Conservation (phyloP, 1,140 invertebrate genomes). For the Drosophila parvula region DNA sequence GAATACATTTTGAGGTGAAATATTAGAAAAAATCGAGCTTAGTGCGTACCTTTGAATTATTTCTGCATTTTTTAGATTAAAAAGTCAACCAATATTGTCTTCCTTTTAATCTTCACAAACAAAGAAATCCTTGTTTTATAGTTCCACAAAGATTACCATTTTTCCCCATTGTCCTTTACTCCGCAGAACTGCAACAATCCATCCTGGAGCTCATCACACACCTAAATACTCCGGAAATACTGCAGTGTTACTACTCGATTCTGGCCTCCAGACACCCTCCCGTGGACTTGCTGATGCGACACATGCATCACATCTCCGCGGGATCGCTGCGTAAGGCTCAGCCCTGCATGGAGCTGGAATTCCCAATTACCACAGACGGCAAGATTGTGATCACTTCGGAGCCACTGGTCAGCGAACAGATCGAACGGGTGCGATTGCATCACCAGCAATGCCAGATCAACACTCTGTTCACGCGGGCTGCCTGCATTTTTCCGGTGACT, state of each 20-base stretch:
- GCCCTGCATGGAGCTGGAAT: conserved; percentile 74
- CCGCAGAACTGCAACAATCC: conserved; percentile 75
- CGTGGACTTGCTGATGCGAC: conserved; percentile 70
- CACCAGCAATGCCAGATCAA: conserved; percentile 65
- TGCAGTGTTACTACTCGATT: conserved; percentile 71
- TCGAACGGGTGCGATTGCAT: conserved; percentile 69
- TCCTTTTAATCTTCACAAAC: no score
- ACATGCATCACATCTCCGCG: conserved; percentile 71
- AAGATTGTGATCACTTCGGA: conserved; percentile 74
- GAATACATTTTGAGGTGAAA: no score
- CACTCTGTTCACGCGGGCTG: conserved; percentile 74
- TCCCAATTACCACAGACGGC: conserved; percentile 74
- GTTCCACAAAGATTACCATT: neutral
- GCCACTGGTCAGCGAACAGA: conserved; percentile 58
- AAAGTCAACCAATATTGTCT: no score
- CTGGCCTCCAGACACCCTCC: conserved; percentile 75
- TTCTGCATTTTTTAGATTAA: no score
- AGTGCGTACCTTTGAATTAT: no score
- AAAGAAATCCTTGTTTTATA: no score
- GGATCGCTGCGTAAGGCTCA: conserved; percentile 59
- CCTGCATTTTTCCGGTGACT: conserved; percentile 75
- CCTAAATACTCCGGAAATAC: conserved; percentile 73
- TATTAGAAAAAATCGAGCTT: no score
- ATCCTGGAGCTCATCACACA: conserved; percentile 76
- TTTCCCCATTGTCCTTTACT: neutral